phyloP scores from a whole-genome alignment of 1,140 invertebrate genomes.

The Rhagoletis pomonella region DNA sequence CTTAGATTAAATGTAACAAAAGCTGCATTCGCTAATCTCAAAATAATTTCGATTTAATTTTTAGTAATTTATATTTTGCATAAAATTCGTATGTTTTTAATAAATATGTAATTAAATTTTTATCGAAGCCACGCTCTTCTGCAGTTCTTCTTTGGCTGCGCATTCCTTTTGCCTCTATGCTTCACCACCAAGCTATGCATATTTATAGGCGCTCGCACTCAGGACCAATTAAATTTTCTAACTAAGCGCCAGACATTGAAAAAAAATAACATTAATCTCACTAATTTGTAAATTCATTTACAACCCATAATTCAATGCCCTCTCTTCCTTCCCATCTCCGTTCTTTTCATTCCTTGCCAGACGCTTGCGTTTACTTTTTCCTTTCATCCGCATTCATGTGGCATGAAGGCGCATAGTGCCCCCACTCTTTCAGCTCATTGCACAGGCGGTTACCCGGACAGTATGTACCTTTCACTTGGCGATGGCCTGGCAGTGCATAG shows the following conservation, averaged over 20 bases:
- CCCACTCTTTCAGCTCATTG: constrained; percentile 76
- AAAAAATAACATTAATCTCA: not conserved
- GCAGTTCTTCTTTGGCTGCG: too few species aligned
- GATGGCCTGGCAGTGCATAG: constrained; percentile 79
- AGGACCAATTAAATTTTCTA: not conserved
- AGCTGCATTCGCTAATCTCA: too few species aligned
- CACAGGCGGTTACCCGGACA: constrained; percentile 81
- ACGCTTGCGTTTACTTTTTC: not conserved
- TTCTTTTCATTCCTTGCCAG: not conserved
- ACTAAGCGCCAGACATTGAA: not conserved
- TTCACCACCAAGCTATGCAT: too few species aligned
- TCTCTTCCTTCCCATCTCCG: not conserved
- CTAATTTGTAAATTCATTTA: not conserved
- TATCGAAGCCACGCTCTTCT: too few species aligned
- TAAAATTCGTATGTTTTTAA: too few species aligned
- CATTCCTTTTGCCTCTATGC: too few species aligned
- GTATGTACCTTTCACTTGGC: constrained; percentile 80
- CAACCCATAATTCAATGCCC: not conserved
- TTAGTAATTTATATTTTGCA: too few species aligned
- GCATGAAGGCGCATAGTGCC: constrained; percentile 65
- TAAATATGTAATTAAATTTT: too few species aligned
- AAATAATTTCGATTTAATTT: too few species aligned
- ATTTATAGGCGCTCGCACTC: not conserved
- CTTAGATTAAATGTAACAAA: too few species aligned
- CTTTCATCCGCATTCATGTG: not conserved